Evolutionary conservation across 2,797 vertebrate genomes (phyloP).

Genomic region (Lagorchestes hirsutus): DNA sequence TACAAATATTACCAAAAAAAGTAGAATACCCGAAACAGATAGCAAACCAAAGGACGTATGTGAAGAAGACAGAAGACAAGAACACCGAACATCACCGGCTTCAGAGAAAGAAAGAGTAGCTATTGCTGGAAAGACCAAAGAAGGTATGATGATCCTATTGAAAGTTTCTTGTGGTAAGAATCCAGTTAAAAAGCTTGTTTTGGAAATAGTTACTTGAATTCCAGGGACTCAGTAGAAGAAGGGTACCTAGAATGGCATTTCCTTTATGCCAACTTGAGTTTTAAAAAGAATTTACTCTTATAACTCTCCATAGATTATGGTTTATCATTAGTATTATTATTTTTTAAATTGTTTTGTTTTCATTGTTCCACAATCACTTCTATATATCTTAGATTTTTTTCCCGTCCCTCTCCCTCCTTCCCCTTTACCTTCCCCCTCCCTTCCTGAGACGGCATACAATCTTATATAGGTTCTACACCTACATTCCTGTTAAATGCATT

Average conservation of each 20-base stretch:
- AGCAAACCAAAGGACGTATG: conserved; percentile 89
- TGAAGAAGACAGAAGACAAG: conserved; percentile 75
- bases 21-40: conserved; percentile 82
- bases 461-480: too few species aligned
- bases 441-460: too few species aligned
- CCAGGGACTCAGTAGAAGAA: background rate
- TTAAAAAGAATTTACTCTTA: background rate
- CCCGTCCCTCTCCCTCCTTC: too few species aligned
- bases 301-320: background rate
- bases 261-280: background rate
- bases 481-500: too few species aligned
- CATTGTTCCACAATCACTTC: too few species aligned
- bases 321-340: background rate
- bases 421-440: too few species aligned
- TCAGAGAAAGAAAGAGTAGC: conserved; percentile 83
- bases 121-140: conserved; percentile 87
- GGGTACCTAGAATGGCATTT: background rate
- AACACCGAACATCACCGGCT: conserved; percentile 80
- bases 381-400: too few species aligned
- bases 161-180: conserved; percentile 39
- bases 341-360: too few species aligned
- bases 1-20: conserved; percentile 81
- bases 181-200: background rate
- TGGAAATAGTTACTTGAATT: conserved; percentile 20
- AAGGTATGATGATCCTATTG: conserved; percentile 86